Conservation (phyloP, 2,797 vertebrate genomes). For the Halcyon leucocephala region DNA sequence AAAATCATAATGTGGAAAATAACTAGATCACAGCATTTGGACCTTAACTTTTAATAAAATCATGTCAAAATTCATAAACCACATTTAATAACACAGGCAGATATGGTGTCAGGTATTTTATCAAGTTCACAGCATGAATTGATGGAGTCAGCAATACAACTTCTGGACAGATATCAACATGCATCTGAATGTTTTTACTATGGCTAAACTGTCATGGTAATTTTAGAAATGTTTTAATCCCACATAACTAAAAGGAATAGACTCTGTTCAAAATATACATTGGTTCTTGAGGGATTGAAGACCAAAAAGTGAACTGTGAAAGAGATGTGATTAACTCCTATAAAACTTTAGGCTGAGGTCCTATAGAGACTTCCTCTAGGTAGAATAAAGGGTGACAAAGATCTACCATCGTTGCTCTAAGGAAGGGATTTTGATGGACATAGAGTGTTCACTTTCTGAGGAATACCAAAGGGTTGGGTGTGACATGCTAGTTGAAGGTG, state of each 20-base stretch:
- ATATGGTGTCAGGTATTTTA: not conserved
- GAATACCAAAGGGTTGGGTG: not conserved
- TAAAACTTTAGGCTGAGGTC: not conserved
- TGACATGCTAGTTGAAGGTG: not conserved
- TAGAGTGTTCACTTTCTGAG: not conserved
- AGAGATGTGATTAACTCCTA: not conserved
- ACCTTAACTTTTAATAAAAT: not conserved
- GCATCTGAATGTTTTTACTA: not conserved
- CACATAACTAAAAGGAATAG: not conserved
- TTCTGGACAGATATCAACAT: not conserved
- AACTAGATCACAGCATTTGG: not conserved
- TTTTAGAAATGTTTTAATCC: constrained; percentile 7
- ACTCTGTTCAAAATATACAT: not conserved
- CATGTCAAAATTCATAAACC: not conserved
- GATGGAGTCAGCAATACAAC: not conserved
- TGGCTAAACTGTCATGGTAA: not conserved
- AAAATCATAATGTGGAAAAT: constrained; percentile 10
- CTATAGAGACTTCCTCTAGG: not conserved
- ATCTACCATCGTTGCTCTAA: not conserved
- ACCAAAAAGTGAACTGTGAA: not conserved
- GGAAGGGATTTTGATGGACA: not conserved
- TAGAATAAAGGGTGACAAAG: not conserved
- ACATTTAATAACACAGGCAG: not conserved
- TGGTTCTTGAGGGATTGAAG: not conserved
- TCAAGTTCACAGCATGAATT: not conserved